Base-by-base conservation (phyloP, 1,140 invertebrate genomes). In the Helicoverpa zea region DNA sequence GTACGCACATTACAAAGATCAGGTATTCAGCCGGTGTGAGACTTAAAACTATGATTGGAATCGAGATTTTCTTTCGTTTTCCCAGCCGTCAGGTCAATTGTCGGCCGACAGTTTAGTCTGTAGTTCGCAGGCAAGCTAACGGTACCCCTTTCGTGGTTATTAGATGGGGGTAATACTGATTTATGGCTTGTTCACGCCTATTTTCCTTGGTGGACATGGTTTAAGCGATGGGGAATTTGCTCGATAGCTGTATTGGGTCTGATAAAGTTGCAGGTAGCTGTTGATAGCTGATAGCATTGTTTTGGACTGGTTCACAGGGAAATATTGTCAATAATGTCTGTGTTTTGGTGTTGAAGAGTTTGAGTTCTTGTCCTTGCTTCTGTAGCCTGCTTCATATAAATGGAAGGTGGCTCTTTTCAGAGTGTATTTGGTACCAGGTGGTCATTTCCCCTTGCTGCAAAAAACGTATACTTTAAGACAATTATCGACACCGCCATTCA, bases 141-240 rank as follows among this genome's bases (percentile, higher is more conserved):
- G 74, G 74, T 16, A 76, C 43, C 11, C 58, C 47, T 30, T 43
- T 43, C 35, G 52, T 58, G 30, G 54, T 63, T 76, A 76, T 76
- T 76, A 63, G 74, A 63, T 35, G 11, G 35, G 58, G 29, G n/a
- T 23, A 61, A 47, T 76, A 56, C 30, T 52, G 56, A 51, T 76
- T 29, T 61, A 18, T 61, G 58, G 47, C 23, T 52, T 63, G 58
- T 63, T 76, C 59, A 49, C 63, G 63, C 63, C 63, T 49, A 35
- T 66, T 66, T n/a, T 66, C 12, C 43, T 66, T 16, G 43, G 11
- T 49, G 43, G n/a, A 66, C 63, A 66, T 35, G 63, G 16, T 49
- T 66, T 66, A 18, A 66, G 43, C n/a, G 63, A 66, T 66, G 18
- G 43, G 63, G 16, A 66, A 66, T 66, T 66, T 66, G 63, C 43